These are phyloP conservation scores for Cotesia vestalis DNA, from an alignment of 1,140 invertebrate species.

Conservation along the genomic window DNA sequence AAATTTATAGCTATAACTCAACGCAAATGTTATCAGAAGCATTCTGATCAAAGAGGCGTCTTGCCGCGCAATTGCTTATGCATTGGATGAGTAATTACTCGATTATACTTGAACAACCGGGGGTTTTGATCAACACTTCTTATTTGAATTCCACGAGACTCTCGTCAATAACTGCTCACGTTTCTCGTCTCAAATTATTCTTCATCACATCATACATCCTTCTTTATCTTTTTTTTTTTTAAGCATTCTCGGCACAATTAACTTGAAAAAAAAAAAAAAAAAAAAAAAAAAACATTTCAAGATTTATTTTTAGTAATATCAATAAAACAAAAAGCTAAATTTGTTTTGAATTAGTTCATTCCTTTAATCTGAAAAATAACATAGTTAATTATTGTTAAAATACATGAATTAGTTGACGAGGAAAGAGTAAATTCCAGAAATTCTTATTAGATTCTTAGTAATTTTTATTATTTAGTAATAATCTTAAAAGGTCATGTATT, in stretches of 20 bases:
- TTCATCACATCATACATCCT: constrained; percentile 21
- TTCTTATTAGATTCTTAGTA: background rate
- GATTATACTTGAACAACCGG: constrained; percentile 25
- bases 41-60: constrained; percentile 10
- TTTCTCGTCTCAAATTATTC: constrained; percentile 7
- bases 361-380: no score
- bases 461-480: background rate
- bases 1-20: constrained; percentile 24
- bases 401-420: no score
- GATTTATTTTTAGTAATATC: background rate
- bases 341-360: no score
- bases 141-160: constrained; percentile 18
- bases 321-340: no score
- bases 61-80: constrained; percentile 25
- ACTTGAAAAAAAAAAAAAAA: background rate
- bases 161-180: background rate
- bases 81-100: constrained; percentile 25
- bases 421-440: background rate
- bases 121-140: constrained; percentile 15
- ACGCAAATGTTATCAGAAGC: constrained; percentile 21
- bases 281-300: background rate
- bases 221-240: background rate
- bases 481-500: constrained; percentile 2
- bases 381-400: background rate
- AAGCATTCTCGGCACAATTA: background rate